Base-by-base conservation (phyloP, 2,888 invertebrate genomes). In the Papilio elwesi region DNA sequence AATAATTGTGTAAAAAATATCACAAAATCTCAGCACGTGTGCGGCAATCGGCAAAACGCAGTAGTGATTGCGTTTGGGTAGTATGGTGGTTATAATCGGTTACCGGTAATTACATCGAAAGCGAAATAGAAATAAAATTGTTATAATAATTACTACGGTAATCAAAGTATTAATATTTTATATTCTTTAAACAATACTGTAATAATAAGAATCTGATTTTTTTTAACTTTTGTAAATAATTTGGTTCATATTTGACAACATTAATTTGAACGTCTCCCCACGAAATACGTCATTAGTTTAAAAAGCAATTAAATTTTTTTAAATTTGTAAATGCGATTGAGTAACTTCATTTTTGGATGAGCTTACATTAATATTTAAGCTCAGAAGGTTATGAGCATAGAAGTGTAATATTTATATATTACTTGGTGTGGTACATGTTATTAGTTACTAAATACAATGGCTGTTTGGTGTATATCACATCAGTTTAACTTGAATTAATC, bases 11-110 rank as follows among this genome's bases (percentile, higher is more conserved):
- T 79, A 88, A 90, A 92, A 92, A 91, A 92, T 92, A 92, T 91
- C 90, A 92, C 91, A 92, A 92, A 90, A 86, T 86, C 87, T 86
- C 88, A 90, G 92, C 93, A 93, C 93, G 92, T 93, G 93, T 93
- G 92, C 93, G 91, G 91, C 90, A 87, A 90, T 90, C 89, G 89
- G 90, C 89, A 92, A 91, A 90, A 90, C 87, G 91, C 90, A 91
- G 85, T 85, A 87, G 83, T 82, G 81, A 81, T 80, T 80, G 43
- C 9, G 8, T 43, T 26, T 26, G 79, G 76, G 73, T n/a, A 48
- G 38, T 13, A 15, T 52, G 11, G 43, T 71, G 51, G 6, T 68
- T 57, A 16, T 15, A 43, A 15, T 51, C 43, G 49, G n/a, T 64
- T 64, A 68, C 68, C 74, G 70, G 52, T 68, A 55, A 62, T 68